Evolutionary conservation across 2,113 vertebrate species (phyloP).

Genomic region (Hypocryptadius cinnamomeus): DNA sequence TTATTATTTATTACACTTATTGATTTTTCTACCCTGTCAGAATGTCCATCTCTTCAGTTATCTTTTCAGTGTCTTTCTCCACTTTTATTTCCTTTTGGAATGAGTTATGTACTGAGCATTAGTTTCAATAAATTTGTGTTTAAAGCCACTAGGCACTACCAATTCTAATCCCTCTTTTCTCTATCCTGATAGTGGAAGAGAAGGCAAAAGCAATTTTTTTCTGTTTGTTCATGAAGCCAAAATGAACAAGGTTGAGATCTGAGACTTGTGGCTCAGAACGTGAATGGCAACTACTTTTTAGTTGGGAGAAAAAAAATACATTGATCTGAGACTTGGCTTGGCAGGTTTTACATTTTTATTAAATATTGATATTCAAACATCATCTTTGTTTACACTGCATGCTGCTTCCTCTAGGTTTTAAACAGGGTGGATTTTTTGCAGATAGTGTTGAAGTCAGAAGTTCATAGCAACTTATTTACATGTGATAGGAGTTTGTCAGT

Average conservation of each 20-base stretch:
- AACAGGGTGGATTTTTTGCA: background rate
- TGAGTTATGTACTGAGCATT: background rate
- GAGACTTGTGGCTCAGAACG: background rate
- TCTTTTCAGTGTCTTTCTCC: background rate
- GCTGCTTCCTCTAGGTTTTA: conserved; percentile 18
- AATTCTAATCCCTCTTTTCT: background rate
- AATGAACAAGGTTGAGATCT: background rate
- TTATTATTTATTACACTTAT: background rate
- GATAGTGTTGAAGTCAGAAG: background rate
- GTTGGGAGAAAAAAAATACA: background rate
- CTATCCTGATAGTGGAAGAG: background rate
- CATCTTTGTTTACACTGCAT: conserved; percentile 41
- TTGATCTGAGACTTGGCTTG: conserved; percentile 20
- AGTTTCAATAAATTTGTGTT: background rate
- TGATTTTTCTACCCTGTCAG: background rate
- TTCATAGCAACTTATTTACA: background rate
- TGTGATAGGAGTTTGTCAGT: background rate
- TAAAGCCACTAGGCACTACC: background rate
- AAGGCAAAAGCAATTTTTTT: background rate
- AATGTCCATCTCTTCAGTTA: background rate
- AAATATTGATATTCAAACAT: conserved; percentile 44
- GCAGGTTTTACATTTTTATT: conserved; percentile 53
- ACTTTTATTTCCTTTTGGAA: background rate
- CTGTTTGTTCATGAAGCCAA: background rate
- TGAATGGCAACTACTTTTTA: background rate